These are phyloP conservation scores for Ypsolopha scabrella DNA, from an alignment of 2,888 invertebrate genomes.

Conservation along the genomic window DNA sequence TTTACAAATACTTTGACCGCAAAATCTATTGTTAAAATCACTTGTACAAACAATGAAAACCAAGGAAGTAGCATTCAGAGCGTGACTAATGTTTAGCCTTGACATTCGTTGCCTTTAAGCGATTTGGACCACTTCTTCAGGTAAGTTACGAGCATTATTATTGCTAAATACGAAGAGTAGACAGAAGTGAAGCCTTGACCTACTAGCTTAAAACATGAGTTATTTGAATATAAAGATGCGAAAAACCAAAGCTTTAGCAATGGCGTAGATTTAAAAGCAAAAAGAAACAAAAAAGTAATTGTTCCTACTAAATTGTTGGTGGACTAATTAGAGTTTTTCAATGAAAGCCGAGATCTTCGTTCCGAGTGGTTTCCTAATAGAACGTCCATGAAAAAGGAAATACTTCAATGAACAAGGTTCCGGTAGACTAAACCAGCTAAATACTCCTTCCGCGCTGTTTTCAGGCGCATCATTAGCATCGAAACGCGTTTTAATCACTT, in stretches of 20 bases:
- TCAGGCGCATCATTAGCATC: slow-evolving; percentile 27
- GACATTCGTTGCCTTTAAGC: slow-evolving; percentile 16
- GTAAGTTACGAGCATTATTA: no score
- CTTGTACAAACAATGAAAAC: neutral
- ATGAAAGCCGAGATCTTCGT: neutral
- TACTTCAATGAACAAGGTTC: neutral
- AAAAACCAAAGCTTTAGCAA: no score
- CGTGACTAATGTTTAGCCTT: slow-evolving; percentile 21
- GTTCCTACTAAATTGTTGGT: no score
- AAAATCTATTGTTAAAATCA: no score
- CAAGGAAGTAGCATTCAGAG: slow-evolving; percentile 4
- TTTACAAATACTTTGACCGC: no score
- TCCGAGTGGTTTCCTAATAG: neutral
- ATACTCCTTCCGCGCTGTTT: slow-evolving; percentile 17
- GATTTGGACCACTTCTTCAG: neutral
- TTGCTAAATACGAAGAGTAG: no score
- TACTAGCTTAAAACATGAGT: no score
- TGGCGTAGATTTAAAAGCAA: no score
- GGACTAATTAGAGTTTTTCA: no score
- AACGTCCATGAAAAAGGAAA: slow-evolving; percentile 1
- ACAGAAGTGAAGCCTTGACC: no score
- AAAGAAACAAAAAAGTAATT: no score
- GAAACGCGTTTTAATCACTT: slow-evolving; percentile 38
- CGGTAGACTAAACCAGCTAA: slow-evolving; percentile 1
- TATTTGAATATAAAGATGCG: no score